These are phyloP conservation scores for Apantesis nais DNA, from an alignment of 2,888 invertebrate genomes.

Conservation along the genomic window DNA sequence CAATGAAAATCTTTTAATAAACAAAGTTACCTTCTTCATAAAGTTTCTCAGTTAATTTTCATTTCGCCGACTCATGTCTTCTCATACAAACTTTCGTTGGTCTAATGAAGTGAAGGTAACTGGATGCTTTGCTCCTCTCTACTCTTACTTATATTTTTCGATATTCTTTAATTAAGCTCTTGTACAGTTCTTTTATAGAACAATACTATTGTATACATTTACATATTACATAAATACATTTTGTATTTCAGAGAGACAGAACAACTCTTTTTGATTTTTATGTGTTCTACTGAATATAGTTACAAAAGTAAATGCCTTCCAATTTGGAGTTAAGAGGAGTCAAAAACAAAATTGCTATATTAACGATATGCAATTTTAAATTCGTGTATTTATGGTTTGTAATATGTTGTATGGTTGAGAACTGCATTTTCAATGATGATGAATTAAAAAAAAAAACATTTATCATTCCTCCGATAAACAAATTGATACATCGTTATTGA, in stretches of 20 bases:
- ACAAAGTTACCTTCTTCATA: slow-evolving; percentile 43
- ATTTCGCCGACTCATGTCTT: slow-evolving; percentile 50
- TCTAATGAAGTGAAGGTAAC: slow-evolving; percentile 63
- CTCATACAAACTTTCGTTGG: slow-evolving; percentile 53
- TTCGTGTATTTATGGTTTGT: no score
- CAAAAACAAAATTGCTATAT: no score
- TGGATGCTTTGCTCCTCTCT: slow-evolving; percentile 45
- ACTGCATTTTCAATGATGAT: no score
- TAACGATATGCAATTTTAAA: no score
- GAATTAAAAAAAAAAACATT: no score
- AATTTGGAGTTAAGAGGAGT: no score
- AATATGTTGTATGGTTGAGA: no score
- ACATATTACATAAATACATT: no score
- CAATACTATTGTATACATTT: no score
- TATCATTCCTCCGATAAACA: neutral
- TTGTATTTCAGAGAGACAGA: no score
- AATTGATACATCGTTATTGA: no score
- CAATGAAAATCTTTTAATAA: slow-evolving; percentile 44
- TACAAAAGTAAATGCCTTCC: no score
- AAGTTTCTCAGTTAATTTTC: slow-evolving; percentile 55
- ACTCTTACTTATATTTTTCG: slow-evolving; percentile 54
- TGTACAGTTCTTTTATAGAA: neutral
- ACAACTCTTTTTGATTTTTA: neutral
- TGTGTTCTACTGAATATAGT: neutral
- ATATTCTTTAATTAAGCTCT: slow-evolving; percentile 42